A percentile compares a stretch with the other conserved stretches of the same genome.
Conservation (phyloP, 2,888 invertebrate species). For the Pasiphila rectangulata region DNA sequence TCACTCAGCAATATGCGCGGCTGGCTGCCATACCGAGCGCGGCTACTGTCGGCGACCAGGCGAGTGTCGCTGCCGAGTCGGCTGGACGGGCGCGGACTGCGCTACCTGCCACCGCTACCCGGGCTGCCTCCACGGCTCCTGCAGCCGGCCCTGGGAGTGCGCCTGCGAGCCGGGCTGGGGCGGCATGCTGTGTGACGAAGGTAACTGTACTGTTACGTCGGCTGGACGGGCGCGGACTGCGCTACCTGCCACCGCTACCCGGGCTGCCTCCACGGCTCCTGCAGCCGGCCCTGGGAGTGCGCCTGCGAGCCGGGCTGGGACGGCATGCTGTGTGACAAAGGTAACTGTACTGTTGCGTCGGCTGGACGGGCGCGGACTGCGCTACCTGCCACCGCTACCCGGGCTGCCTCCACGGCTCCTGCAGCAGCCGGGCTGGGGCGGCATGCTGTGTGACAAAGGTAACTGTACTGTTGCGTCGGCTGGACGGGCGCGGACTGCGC, state of each 20-base stretch:
- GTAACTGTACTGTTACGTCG: slow-evolving; percentile 59
- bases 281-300: slow-evolving; percentile 92
- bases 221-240: too few species aligned
- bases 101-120: slow-evolving; percentile 91
- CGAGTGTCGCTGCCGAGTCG: slow-evolving; percentile 89
- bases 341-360: too few species aligned
- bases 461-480: slow-evolving; percentile 90
- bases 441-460: too few species aligned
- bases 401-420: slow-evolving; percentile 94
- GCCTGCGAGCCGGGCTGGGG: slow-evolving; percentile 93
- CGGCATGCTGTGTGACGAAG: slow-evolving; percentile 94
- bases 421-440: slow-evolving; percentile 94
- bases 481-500: slow-evolving; percentile 91
- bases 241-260: too few species aligned
- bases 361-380: slow-evolving; percentile 94
- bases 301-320: too few species aligned
- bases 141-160: slow-evolving; percentile 94
- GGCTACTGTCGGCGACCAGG: slow-evolving; percentile 88
- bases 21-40: slow-evolving; percentile 90
- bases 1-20: slow-evolving; percentile 87
- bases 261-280: slow-evolving; percentile 93
- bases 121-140: slow-evolving; percentile 92
- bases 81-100: slow-evolving; percentile 92
- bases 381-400: slow-evolving; percentile 93
- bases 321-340: too few species aligned